Evolutionary conservation across 2,888 invertebrate genomes (phyloP), one percentile per base, ranked within the genome.

Genomic region (Eilema griseolum): DNA sequence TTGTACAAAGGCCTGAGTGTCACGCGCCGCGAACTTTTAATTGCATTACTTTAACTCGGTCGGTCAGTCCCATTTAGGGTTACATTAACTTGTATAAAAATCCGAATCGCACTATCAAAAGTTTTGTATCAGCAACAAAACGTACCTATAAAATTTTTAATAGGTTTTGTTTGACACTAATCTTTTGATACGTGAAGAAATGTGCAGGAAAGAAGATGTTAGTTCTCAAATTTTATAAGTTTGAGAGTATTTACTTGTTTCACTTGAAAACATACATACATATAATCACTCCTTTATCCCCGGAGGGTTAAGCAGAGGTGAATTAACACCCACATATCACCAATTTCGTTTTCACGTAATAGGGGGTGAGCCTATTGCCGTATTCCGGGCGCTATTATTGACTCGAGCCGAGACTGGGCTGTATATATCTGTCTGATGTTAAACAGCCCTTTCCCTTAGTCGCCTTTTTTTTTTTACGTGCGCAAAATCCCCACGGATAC

Each of bases 21-120:
- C 75, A 77, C 82, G 79, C 78, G 83, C 83, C 23, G 76, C 80
- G 68, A 76, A 83, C 76, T 83, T 83, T 77, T 83, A 84, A 83
- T 83, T 84, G 81, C 81, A 84, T 84, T 83, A 84, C 81, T 79
- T 74, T 73, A 70, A 31, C 62, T 61, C 73, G 72, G 75, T 68
- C 41, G 37, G 66, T 61, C 71, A 69, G 70, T 69, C 67, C 70
- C 72, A 75, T 78, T 74, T 64, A 72, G 67, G 71, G 74, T 67
- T 75, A 63, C 16, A 3, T 23, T 66, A 64, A 52, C 52, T 73
- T 71, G 72, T 72, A 67, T 75, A 75, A 72, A 81, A 78, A 73
- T 28, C 61, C 63, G 4, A 73, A 61, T 66, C 67, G 60, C 31
- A 33, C 33, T 59, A 41, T 61, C 26, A 70, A 74, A 73, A 72